A percentile compares a stretch with the other conserved stretches of the same genome.
These are phyloP conservation scores for Tryphoninae sp. DNA, from an alignment of 2,888 invertebrate species.

Conservation along the genomic window DNA sequence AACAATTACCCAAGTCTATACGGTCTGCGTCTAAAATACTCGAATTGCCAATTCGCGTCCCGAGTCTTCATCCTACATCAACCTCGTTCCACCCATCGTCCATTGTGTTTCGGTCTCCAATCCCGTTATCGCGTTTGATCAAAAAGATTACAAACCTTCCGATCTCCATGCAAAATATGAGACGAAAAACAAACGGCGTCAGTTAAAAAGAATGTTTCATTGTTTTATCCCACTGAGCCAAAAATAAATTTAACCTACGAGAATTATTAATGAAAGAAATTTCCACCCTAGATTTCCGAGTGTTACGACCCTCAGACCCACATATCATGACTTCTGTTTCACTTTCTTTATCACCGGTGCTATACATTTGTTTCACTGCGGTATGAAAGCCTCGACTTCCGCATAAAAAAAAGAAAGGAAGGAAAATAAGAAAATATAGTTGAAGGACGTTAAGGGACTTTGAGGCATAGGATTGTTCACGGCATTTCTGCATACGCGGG, in stretches of 20 bases:
- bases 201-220: too few species aligned
- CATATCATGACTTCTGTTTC: background rate
- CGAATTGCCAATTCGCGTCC: background rate
- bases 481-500: constrained; percentile 36
- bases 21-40: background rate
- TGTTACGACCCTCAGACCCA: background rate
- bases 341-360: background rate
- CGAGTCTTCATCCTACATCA: background rate
- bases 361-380: background rate
- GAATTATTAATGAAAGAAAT: too few species aligned
- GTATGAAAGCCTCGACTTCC: background rate
- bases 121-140: background rate
- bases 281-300: too few species aligned
- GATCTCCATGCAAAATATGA: too few species aligned
- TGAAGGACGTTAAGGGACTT: constrained; percentile 35
- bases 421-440: background rate
- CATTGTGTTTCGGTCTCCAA: background rate
- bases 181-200: too few species aligned
- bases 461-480: constrained; percentile 13
- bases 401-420: constrained; percentile 9
- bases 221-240: too few species aligned
- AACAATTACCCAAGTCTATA: background rate
- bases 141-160: background rate
- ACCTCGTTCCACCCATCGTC: background rate
- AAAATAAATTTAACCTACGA: too few species aligned